These are phyloP conservation scores for Pleuronectes platessa DNA, from an alignment of 2,113 vertebrate species.

Conservation along the genomic window DNA sequence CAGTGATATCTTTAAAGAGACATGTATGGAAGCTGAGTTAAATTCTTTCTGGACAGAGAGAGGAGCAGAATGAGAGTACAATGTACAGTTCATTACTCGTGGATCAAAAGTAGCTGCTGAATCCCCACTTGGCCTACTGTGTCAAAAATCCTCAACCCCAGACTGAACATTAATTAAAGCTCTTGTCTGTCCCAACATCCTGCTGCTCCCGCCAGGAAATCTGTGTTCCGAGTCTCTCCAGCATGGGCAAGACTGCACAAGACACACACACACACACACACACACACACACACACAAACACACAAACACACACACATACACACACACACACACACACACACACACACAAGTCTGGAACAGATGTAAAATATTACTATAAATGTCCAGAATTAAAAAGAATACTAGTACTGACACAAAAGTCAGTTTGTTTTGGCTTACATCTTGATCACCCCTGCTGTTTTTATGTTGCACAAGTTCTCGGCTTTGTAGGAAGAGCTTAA, in stretches of 20 bases:
- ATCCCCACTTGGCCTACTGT: conserved; percentile 50
- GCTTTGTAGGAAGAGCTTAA: no score
- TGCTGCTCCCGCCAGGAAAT: conserved; percentile 55
- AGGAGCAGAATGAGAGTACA: conserved; percentile 13
- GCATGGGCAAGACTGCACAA: conserved; percentile 27
- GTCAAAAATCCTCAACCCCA: conserved; percentile 55
- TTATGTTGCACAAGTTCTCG: no score
- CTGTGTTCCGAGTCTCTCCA: conserved; percentile 20
- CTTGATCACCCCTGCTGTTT: no score
- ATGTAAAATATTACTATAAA: no score
- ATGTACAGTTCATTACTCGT: conserved; percentile 47
- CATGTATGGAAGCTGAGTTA: conserved; percentile 8
- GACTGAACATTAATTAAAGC: conserved; percentile 72
- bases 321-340: no score
- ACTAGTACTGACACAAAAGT: neutral
- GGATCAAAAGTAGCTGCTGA: conserved; percentile 48
- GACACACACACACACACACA: conserved; percentile 1
- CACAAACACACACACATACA: neutral
- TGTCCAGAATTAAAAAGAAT: neutral
- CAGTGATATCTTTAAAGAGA: neutral
- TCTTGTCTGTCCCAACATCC: conserved; percentile 61
- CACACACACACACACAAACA: neutral
- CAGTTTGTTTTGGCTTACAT: neutral
- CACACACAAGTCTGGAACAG: no score
- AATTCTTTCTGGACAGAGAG: conserved; percentile 9